Conservation (phyloP, 2,113 vertebrate genomes). For the Anolis carolinensis region DNA sequence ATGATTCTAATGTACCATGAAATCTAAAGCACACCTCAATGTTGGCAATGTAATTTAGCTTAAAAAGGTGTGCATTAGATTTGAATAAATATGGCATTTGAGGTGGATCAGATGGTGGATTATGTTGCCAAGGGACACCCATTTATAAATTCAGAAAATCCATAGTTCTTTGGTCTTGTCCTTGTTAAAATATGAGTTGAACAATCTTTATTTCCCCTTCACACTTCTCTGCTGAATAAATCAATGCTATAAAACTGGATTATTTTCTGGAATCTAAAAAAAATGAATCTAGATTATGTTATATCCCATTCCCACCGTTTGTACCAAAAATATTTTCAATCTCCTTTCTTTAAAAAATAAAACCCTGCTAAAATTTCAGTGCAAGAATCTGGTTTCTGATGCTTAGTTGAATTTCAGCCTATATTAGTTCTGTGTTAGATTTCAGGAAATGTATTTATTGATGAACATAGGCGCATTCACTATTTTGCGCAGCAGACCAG, state of each 20-base stretch:
- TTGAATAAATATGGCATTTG: no score
- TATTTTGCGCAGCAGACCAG: conserved; percentile 45
- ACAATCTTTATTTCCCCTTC: no score
- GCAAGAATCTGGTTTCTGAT: conserved; percentile 22
- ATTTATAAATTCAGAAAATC: conserved; percentile 17
- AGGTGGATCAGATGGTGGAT: background rate
- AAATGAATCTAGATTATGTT: conserved; percentile 2
- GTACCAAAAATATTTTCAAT: conserved; percentile 43
- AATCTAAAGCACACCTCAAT: no score
- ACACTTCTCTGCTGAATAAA: background rate
- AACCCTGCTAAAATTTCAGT: conserved; percentile 49
- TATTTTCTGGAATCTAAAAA: background rate
- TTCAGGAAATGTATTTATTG: conserved; percentile 22
- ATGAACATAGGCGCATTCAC: conserved; percentile 8
- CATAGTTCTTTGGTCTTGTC: background rate
- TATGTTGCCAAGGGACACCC: background rate
- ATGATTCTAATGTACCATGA: no score
- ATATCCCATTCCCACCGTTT: background rate
- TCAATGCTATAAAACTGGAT: no score
- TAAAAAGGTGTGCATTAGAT: no score
- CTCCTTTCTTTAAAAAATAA: conserved; percentile 22
- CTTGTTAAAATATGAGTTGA: no score
- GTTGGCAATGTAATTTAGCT: no score
- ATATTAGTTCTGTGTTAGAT: conserved; percentile 9
- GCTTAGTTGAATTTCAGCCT: conserved; percentile 10